Evolutionary conservation across 2,113 vertebrate species (phyloP).

Genomic region (Hiodon alosoides): DNA sequence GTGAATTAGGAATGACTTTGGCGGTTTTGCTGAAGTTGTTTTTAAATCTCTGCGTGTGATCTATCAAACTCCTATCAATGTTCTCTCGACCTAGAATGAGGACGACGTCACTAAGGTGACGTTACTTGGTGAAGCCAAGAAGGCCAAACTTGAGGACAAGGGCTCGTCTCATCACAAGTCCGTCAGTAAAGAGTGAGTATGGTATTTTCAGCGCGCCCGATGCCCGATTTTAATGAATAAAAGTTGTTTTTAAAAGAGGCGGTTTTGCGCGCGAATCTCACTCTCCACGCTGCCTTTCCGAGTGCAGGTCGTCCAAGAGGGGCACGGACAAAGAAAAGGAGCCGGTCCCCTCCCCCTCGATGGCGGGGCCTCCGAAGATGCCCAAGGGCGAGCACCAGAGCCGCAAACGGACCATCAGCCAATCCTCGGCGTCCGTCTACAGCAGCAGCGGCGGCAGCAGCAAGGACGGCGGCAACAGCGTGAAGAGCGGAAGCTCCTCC

Average conservation of each 20-base stretch:
- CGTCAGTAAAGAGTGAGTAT: conserved; percentile 86
- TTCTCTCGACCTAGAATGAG: conserved; percentile 64
- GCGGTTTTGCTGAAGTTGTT: neutral
- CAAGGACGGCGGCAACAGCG: conserved; percentile 63
- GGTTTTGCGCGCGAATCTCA: no score
- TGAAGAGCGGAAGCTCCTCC: conserved; percentile 64
- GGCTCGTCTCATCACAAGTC: conserved; percentile 76
- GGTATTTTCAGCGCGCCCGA: neutral
- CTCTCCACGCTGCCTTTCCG: neutral
- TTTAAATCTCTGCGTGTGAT: neutral
- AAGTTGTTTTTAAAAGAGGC: no score
- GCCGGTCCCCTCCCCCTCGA: conserved; percentile 81
- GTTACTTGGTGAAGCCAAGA: conserved; percentile 71
- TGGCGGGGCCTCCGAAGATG: conserved; percentile 73
- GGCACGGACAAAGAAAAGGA: conserved; percentile 85
- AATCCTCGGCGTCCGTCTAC: conserved; percentile 81
- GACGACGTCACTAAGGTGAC: conserved; percentile 70
- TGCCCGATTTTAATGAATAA: neutral
- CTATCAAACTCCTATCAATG: neutral
- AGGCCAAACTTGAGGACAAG: conserved; percentile 86
- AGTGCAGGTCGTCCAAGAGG: conserved; percentile 74
- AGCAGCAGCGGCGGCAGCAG: conserved; percentile 75
- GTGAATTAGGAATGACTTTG: neutral
- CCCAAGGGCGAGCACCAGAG: conserved; percentile 80
- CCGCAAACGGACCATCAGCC: conserved; percentile 85